These are phyloP conservation scores for Teleopsis dalmanni DNA, from an alignment of 1,140 invertebrate genomes.

Conservation along the genomic window DNA sequence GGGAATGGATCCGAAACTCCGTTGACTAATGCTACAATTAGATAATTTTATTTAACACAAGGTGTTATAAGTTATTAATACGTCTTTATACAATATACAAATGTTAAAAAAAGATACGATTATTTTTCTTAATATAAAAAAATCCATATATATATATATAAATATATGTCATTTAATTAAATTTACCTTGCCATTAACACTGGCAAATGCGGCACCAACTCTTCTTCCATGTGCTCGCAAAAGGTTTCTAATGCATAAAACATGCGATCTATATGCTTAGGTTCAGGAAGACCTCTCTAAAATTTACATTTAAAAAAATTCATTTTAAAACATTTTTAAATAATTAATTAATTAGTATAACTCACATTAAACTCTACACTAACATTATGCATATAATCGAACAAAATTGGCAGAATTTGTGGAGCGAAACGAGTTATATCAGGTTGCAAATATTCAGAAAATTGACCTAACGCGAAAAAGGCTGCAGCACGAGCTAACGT, in stretches of 20 bases:
- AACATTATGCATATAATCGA: constrained; percentile 59
- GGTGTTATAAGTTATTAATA: no score
- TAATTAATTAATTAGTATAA: not conserved
- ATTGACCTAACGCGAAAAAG: constrained; percentile 74
- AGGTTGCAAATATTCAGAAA: constrained; percentile 71
- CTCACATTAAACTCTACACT: constrained; percentile 47
- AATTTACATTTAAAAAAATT: constrained; percentile 4
- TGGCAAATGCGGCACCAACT: constrained; percentile 62
- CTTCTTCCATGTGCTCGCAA: constrained; percentile 68
- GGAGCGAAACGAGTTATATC: constrained; percentile 64
- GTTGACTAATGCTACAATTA: no score
- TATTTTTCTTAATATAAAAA: no score
- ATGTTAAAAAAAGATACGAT: no score
- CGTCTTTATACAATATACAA: no score
- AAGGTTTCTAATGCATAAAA: constrained; percentile 78
- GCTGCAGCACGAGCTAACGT: constrained; percentile 61
- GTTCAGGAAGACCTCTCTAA: constrained; percentile 50
- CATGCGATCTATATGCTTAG: constrained; percentile 58
- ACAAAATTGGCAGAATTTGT: constrained; percentile 65
- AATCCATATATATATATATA: no score
- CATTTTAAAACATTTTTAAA: not conserved
- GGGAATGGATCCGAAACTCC: no score
- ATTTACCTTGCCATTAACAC: constrained; percentile 57
- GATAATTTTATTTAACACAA: no score
- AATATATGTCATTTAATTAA: no score